Evolutionary conservation across 2,888 invertebrate species (phyloP).

Genomic region (Serrognathus titanus): DNA sequence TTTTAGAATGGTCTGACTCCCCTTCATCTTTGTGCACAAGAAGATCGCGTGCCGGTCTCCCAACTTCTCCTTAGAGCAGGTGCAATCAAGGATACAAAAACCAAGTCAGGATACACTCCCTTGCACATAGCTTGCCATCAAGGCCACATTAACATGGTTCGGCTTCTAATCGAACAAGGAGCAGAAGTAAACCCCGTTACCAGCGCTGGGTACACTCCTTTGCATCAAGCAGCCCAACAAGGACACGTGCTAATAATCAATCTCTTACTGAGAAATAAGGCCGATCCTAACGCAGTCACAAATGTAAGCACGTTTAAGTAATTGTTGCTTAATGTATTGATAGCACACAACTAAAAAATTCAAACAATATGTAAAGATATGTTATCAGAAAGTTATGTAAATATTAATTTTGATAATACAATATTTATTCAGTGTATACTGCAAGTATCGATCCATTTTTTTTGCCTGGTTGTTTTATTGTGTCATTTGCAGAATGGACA

Average conservation of each 20-base stretch:
- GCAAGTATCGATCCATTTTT: too few relatives aligned
- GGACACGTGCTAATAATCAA: conserved; percentile 95
- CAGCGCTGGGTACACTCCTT: conserved; percentile 83
- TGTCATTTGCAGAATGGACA: conserved; percentile 85
- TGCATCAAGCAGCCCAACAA: conserved; percentile 98
- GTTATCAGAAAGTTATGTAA: not conserved
- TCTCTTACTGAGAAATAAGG: conserved; percentile 85
- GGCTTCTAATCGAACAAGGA: conserved; percentile 81
- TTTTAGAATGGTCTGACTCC: conserved; percentile 83
- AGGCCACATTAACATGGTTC: conserved; percentile 89
- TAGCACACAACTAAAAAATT: not conserved
- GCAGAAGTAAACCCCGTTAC: conserved; percentile 82
- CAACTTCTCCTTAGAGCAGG: conserved; percentile 74
- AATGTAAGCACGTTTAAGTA: conserved; percentile 64
- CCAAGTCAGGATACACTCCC: conserved; percentile 89
- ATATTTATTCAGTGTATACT: too few relatives aligned
- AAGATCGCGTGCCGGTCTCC: conserved; percentile 86
- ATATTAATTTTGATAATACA: not conserved
- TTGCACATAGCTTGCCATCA: conserved; percentile 97
- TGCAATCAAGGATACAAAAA: conserved; percentile 68
- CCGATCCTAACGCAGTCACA: conserved; percentile 92
- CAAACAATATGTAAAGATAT: not conserved
- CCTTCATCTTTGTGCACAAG: conserved; percentile 91
- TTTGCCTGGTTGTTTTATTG: not conserved
- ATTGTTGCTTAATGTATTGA: not conserved